Evolutionary conservation across 1,140 invertebrate genomes (phyloP).

Genomic region (Bombus superbus): DNA sequence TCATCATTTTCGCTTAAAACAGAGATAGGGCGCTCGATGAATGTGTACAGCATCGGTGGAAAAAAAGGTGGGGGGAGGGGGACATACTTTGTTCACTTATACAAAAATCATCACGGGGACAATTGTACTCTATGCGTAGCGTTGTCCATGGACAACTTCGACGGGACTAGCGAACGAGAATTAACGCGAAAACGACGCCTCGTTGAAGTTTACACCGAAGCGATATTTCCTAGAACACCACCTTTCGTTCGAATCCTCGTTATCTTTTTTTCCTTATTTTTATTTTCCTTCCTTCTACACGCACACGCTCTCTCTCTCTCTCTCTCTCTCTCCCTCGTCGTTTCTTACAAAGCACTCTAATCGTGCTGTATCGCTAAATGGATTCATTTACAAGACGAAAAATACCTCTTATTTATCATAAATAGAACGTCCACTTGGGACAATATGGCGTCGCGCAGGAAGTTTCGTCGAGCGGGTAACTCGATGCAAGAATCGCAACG

Average conservation of each 20-base stretch:
- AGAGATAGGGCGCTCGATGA: background rate
- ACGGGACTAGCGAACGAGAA: constrained; percentile 50
- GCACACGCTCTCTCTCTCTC: background rate
- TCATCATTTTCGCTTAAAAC: constrained; percentile 4
- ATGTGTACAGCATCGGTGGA: constrained; percentile 35
- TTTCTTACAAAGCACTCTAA: background rate
- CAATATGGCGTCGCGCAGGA: constrained; percentile 30
- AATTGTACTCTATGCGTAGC: constrained; percentile 43
- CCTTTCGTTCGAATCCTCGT: background rate
- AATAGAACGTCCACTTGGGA: background rate
- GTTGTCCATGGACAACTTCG: constrained; percentile 36
- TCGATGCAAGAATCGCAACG: constrained; percentile 31
- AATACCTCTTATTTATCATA: constrained; percentile 57
- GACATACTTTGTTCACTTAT: constrained; percentile 22
- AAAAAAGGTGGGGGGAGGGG: constrained; percentile 2
- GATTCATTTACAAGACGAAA: constrained; percentile 54
- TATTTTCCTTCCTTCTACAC: background rate
- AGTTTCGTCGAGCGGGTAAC: constrained; percentile 18
- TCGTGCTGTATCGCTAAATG: background rate
- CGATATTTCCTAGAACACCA: background rate
- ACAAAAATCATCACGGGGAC: constrained; percentile 45
- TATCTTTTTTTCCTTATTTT: background rate
- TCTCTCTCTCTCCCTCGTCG: background rate
- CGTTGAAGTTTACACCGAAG: background rate
- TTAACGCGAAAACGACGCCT: constrained; percentile 25